Evolutionary conservation across 2,888 invertebrate genomes (phyloP).

Genomic region (Apodemia duryi): DNA sequence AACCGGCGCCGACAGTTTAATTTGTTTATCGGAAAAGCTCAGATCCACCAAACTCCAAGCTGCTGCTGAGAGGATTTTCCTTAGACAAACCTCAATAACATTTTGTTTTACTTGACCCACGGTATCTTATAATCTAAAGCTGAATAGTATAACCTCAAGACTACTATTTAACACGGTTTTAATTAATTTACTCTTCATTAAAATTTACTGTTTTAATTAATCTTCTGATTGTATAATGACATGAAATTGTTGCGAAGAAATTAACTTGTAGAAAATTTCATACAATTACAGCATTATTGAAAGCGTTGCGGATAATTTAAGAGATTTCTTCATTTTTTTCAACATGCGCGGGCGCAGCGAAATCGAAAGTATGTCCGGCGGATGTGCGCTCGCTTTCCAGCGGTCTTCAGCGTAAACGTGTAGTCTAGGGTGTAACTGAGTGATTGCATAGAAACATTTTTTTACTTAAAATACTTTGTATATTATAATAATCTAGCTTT

Average conservation of each 20-base stretch:
- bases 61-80: no score
- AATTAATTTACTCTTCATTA: background rate
- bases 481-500: background rate
- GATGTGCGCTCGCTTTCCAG: slow-evolving; percentile 38
- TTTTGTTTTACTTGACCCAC: no score
- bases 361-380: slow-evolving; percentile 39
- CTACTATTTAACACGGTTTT: background rate
- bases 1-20: no score
- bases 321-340: slow-evolving; percentile 24
- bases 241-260: slow-evolving; percentile 19
- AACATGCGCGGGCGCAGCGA: slow-evolving; percentile 35
- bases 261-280: slow-evolving; percentile 23
- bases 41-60: no score
- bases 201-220: background rate
- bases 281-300: slow-evolving; percentile 28
- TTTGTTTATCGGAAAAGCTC: no score
- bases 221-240: slow-evolving; percentile 4
- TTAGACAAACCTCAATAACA: no score
- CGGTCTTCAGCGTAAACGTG: background rate
- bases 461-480: background rate
- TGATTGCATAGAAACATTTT: background rate
- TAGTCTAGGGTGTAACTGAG: background rate
- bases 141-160: no score
- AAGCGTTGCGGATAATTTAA: slow-evolving; percentile 28
- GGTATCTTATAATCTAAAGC: no score